A percentile compares a stretch with the other conserved stretches of the same genome.
These are phyloP conservation scores for Ammodytes marinus DNA, from an alignment of 2,113 vertebrate species.

Conservation along the genomic window DNA sequence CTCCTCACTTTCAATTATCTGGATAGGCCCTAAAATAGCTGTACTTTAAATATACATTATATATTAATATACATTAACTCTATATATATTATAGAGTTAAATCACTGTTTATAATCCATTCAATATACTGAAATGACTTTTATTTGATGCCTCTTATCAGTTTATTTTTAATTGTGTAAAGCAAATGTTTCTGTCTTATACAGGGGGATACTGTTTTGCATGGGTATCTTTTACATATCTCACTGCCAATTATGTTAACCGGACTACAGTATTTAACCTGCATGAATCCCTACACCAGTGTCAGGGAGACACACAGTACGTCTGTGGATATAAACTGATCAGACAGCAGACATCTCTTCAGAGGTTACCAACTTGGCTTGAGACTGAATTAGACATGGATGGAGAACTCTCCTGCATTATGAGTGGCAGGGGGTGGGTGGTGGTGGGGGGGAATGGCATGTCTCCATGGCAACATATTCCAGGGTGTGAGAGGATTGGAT, in stretches of 20 bases:
- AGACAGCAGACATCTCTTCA: slow-evolving; percentile 71
- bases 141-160: background rate
- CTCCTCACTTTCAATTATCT: slow-evolving; percentile 16
- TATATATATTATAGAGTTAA: background rate
- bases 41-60: background rate
- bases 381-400: slow-evolving; percentile 78
- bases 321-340: slow-evolving; percentile 47
- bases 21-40: background rate
- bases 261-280: slow-evolving; percentile 54
- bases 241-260: slow-evolving; percentile 45
- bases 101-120: slow-evolving; percentile 1
- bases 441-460: slow-evolving; percentile 16
- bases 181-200: slow-evolving; percentile 17
- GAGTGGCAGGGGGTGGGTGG: slow-evolving; percentile 34
- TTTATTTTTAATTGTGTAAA: slow-evolving; percentile 1
- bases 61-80: too few species aligned
- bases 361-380: slow-evolving; percentile 71
- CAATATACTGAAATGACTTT: background rate
- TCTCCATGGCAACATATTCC: slow-evolving; percentile 80
- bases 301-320: slow-evolving; percentile 47
- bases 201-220: slow-evolving; percentile 9
- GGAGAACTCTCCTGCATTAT: slow-evolving; percentile 71
- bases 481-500: slow-evolving; percentile 71
- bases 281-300: slow-evolving; percentile 51
- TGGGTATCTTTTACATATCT: slow-evolving; percentile 26